Conservation (phyloP, 2,113 vertebrate species). For the Phylloscopus trochilus region DNA sequence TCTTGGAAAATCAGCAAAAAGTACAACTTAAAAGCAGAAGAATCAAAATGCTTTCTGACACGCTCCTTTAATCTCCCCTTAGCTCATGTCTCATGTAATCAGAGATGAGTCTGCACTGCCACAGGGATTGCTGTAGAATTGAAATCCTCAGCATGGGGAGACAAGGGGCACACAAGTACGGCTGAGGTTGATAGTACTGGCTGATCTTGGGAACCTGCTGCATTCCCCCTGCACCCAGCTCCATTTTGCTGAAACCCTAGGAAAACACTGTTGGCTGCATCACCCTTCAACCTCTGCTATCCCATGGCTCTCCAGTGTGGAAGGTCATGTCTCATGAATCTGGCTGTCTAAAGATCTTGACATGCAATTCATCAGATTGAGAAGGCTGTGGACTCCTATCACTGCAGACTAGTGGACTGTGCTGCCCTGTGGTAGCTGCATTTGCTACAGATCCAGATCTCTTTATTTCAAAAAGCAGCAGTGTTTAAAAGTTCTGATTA, state of each 20-base stretch:
- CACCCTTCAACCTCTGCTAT: not conserved
- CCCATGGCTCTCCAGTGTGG: not conserved
- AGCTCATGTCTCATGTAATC: not conserved
- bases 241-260: not conserved
- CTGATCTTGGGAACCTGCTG: not conserved
- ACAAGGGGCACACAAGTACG: not conserved
- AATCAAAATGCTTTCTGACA: not conserved
- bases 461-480: not conserved
- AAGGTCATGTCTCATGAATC: not conserved
- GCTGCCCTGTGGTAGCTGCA: not conserved
- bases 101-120: not conserved
- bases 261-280: not conserved
- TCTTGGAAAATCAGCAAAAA: not conserved
- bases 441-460: not conserved
- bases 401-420: not conserved
- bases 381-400: not conserved
- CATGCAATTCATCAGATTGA: not conserved
- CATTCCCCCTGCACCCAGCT: not conserved
- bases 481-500: constrained; percentile 20
- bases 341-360: not conserved
- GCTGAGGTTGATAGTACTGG: not conserved
- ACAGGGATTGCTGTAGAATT: not conserved
- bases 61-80: not conserved
- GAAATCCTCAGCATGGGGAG: not conserved
- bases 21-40: not conserved